Evolutionary conservation across 2,113 vertebrate genomes (phyloP).

Genomic region (Fregata magnificens): DNA sequence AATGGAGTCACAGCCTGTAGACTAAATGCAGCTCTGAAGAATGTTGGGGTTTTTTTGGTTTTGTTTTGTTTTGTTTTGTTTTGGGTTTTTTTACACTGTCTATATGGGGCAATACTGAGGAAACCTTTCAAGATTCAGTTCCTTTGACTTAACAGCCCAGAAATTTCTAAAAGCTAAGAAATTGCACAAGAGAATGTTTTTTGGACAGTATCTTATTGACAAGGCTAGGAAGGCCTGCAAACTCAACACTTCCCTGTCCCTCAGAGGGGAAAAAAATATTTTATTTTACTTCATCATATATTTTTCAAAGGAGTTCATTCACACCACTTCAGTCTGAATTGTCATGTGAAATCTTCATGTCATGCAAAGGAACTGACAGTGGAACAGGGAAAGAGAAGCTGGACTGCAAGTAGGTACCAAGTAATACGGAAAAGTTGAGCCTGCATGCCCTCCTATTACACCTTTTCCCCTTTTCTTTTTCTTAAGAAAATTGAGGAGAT

Average conservation of each 20-base stretch:
- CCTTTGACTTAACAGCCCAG: background rate
- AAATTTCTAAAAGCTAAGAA: background rate
- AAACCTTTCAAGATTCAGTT: background rate
- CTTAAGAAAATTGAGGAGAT: background rate
- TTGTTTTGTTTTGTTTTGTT: too few relatives aligned
- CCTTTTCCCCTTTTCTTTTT: background rate
- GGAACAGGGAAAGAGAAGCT: background rate
- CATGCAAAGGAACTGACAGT: background rate
- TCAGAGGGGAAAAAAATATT: background rate
- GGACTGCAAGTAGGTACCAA: background rate
- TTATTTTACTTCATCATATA: background rate
- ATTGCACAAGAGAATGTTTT: background rate
- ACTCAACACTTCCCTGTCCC: background rate
- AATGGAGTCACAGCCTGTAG: background rate
- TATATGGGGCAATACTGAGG: background rate
- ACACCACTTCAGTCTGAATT: background rate
- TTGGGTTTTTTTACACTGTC: background rate
- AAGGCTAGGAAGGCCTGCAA: background rate
- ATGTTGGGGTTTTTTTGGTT: background rate
- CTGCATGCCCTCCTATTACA: rapidly evolving
- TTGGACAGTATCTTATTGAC: background rate
- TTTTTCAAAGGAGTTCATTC: background rate
- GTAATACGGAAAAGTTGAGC: background rate
- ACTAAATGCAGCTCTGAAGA: background rate
- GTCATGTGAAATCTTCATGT: background rate